Conservation (phyloP, 2,888 invertebrate species). For the Eupithecia dodoneata region DNA sequence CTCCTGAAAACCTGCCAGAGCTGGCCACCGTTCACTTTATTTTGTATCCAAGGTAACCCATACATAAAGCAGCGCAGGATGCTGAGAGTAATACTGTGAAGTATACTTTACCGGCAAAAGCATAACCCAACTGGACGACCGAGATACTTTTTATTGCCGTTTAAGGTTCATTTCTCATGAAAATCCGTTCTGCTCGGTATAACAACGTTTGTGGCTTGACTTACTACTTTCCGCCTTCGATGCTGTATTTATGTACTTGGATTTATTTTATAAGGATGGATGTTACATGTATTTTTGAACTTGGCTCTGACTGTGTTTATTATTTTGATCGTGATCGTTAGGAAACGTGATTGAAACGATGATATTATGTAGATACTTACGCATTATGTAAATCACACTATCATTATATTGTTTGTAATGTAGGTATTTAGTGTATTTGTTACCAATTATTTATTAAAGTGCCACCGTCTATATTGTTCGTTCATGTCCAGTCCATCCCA, state of each 20-base stretch:
- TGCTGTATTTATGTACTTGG: slow-evolving; percentile 20
- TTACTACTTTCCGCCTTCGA: slow-evolving; percentile 31
- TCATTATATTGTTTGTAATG: too few species aligned
- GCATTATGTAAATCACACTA: not conserved
- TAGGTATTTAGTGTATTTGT: too few species aligned
- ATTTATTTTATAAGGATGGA: not conserved
- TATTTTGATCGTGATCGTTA: not conserved
- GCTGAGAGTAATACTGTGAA: slow-evolving; percentile 61
- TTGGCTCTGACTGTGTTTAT: not conserved
- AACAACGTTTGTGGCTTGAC: slow-evolving; percentile 37
- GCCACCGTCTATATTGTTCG: too few species aligned
- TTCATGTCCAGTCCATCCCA: too few species aligned
- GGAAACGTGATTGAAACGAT: not conserved
- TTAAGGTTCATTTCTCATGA: slow-evolving; percentile 45
- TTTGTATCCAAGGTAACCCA: slow-evolving; percentile 56
- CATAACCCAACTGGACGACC: slow-evolving; percentile 47
- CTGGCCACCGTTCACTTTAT: slow-evolving; percentile 60
- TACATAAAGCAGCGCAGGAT: slow-evolving; percentile 61
- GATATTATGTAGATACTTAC: not conserved
- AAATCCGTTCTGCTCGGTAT: slow-evolving; percentile 41
- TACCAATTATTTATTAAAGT: too few species aligned
- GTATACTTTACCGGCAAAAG: slow-evolving; percentile 57
- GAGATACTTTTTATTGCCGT: slow-evolving; percentile 48
- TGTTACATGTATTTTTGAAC: not conserved
- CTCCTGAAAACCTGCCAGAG: not conserved